phyloP scores from a whole-genome alignment of 2,888 invertebrate species.

The Agrotis puta region DNA sequence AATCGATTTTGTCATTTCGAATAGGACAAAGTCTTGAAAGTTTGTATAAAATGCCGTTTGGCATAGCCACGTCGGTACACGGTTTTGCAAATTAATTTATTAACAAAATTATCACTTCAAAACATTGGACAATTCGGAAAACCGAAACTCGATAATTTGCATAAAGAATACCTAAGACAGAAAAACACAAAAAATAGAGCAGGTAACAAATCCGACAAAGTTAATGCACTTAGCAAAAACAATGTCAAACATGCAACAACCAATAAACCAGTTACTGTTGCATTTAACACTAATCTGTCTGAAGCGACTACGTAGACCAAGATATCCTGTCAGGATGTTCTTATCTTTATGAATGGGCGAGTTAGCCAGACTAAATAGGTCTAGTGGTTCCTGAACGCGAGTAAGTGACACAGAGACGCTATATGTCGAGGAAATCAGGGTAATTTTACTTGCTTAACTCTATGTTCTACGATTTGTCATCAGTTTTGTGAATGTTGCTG shows the following conservation, averaged over 20 bases:
- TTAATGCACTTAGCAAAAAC: slow-evolving; percentile 10
- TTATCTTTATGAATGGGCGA: slow-evolving; percentile 47
- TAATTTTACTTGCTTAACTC: slow-evolving; percentile 48
- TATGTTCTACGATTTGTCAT: slow-evolving; percentile 38
- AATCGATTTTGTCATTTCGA: no score
- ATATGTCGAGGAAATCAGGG: slow-evolving; percentile 44
- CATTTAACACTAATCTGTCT: slow-evolving; percentile 35
- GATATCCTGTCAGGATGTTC: slow-evolving; percentile 56
- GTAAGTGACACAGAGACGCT: slow-evolving; percentile 36
- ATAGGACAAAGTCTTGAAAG: no score
- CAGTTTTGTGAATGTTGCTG: not conserved
- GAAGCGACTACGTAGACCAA: slow-evolving; percentile 30
- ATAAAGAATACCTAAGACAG: not conserved
- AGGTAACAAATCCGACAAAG: not conserved
- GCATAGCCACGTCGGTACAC: no score
- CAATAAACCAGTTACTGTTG: slow-evolving; percentile 15
- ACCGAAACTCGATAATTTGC: not conserved
- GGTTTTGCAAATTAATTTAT: no score
- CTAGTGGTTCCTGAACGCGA: slow-evolving; percentile 45
- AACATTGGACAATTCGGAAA: not conserved
- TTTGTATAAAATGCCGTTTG: no score
- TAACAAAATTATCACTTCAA: no score
- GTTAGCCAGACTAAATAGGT: slow-evolving; percentile 46
- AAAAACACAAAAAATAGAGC: not conserved
- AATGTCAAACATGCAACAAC: slow-evolving; percentile 4